phyloP scores from a whole-genome alignment of 2,113 vertebrate species.

The Cyanocitta stelleri region DNA sequence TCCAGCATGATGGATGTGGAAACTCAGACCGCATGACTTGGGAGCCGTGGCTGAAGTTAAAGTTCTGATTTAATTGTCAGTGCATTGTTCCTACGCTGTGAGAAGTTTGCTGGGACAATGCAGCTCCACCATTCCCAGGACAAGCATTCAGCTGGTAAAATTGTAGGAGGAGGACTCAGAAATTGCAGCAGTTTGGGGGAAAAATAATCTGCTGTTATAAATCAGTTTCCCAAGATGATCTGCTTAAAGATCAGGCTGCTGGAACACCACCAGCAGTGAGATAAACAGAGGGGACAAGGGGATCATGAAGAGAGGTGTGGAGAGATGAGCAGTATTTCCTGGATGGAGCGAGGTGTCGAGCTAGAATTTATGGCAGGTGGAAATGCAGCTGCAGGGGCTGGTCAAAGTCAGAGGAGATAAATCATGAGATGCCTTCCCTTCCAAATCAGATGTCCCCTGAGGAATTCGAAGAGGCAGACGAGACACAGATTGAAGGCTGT shows the following conservation, averaged over 20 bases:
- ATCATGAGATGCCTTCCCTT: background rate
- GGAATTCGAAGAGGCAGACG: background rate
- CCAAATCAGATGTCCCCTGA: background rate
- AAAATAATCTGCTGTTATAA: background rate
- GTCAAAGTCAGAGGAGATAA: background rate
- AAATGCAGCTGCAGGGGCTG: background rate
- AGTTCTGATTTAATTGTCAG: background rate
- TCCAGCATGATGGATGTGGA: background rate
- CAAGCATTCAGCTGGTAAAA: background rate
- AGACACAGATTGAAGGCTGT: background rate
- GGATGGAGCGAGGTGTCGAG: background rate
- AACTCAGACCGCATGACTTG: background rate
- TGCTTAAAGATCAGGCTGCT: constrained; percentile 27
- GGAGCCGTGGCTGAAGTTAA: background rate
- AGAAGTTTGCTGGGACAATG: constrained; percentile 1
- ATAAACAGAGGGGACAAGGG: background rate
- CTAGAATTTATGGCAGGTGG: constrained; percentile 3
- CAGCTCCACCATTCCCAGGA: background rate
- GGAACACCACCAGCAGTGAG: constrained; percentile 19
- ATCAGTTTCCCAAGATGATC: background rate
- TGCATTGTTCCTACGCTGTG: background rate
- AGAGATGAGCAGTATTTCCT: background rate
- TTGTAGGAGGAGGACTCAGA: background rate
- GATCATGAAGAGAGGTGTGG: background rate
- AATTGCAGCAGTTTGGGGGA: background rate